Percentiles rank a stretch among this genome's conserved stretches.
These are phyloP conservation scores for Corbicula japonica DNA, from an alignment of 2,888 invertebrate genomes.

Conservation along the genomic window DNA sequence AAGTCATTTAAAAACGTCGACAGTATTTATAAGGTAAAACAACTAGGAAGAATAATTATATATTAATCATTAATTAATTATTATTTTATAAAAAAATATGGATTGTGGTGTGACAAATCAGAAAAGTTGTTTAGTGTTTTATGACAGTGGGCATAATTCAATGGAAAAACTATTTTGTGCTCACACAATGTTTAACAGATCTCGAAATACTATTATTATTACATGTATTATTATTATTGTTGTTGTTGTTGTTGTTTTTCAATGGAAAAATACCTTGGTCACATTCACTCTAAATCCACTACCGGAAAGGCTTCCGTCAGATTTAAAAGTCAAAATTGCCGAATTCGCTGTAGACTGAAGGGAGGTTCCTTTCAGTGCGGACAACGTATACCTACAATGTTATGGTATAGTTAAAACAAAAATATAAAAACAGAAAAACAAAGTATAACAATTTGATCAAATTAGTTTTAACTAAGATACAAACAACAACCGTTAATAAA, in stretches of 20 bases:
- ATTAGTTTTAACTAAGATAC: too few relatives aligned
- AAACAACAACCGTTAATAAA: too few relatives aligned
- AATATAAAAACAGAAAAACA: too few relatives aligned
- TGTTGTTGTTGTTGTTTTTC: background rate
- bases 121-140: background rate
- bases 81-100: background rate
- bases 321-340: conserved; percentile 43
- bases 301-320: conserved; percentile 27
- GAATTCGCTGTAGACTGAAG: conserved; percentile 56
- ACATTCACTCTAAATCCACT: conserved; percentile 42
- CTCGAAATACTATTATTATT: background rate
- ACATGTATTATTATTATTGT: background rate
- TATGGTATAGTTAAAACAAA: too few relatives aligned
- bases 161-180: background rate
- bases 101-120: background rate
- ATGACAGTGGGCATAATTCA: background rate
- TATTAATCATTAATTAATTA: too few relatives aligned
- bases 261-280: background rate
- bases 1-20: too few relatives aligned
- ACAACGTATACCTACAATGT: conserved; percentile 58
- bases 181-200: background rate
- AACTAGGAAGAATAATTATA: too few relatives aligned
- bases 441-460: too few relatives aligned
- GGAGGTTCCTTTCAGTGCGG: conserved; percentile 40
- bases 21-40: too few relatives aligned